Base-by-base conservation (phyloP, 2,888 invertebrate genomes). In the Embidobia sp. region DNA sequence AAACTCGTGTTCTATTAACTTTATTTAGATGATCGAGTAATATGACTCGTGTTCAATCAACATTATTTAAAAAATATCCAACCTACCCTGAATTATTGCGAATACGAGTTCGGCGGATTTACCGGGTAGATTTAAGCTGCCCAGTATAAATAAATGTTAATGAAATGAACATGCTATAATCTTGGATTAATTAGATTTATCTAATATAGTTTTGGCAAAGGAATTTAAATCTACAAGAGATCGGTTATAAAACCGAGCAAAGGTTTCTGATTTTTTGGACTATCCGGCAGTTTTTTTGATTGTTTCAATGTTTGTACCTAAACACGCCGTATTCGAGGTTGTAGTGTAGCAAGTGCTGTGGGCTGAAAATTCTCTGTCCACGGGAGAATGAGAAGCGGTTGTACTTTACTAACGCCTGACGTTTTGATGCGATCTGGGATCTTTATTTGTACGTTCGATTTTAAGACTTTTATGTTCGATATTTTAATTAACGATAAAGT, bases 231-330 rank as follows among this genome's bases (percentile, higher is more conserved):
- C 35, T 13, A 4, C 35, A 13, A 35, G 35, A 8, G 49, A 31
- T 18, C n/a, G 29, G 6, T 49, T 49, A 18, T 49, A 49, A 49
- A 49, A 49, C 3, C 11, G 8, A 7, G 29, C 16, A n/a, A 49
- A 49, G 15, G 31, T 3, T 15, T 49, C 18, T 10, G 49, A 49
- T n/a, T 29, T 15, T 2, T 13, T 6, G 1, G 49, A 22, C 49
- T 16, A 49, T 1, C 49, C 49, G 7, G 49, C 49, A 3, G 35
- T 35, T 8, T 35, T 11, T 13, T 13, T 35, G 3, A 35, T 35
- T 10, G 15, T 35, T 13, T 18, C 15, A 10, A 49, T 13, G n/a
- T 8, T 22, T 3, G 15, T 16, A n/a, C 49, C 49, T 16, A 16
- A 15, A 1, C 49, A 2, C 2, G 31, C 16, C 3, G 49, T 31